Conservation (phyloP, 2,113 vertebrate species). For the Felis chaus region DNA sequence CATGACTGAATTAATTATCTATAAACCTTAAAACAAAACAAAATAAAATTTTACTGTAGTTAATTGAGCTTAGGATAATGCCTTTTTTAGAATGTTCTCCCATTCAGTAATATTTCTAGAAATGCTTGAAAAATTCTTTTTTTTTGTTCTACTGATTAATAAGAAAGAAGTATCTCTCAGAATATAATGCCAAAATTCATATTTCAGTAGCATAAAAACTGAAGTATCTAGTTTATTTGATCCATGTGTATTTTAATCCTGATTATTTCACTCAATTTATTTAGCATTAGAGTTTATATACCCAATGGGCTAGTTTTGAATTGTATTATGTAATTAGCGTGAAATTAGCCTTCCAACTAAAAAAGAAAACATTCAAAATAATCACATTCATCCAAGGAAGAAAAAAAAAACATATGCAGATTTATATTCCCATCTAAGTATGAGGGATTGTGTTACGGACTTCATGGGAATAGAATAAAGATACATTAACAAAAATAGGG, state of each 20-base stretch:
- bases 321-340: slow-evolving; percentile 10
- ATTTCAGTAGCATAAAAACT: slow-evolving; percentile 28
- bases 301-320: not conserved
- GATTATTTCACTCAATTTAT: not conserved
- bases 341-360: slow-evolving; percentile 1
- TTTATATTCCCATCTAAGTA: not conserved
- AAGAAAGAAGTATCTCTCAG: slow-evolving; percentile 20
- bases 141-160: slow-evolving; percentile 33
- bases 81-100: slow-evolving; percentile 27
- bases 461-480: not conserved
- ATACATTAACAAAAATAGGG: not conserved
- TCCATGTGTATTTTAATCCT: not conserved
- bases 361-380: slow-evolving; percentile 38
- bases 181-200: not conserved
- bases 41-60: slow-evolving; percentile 58
- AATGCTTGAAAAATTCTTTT: slow-evolving; percentile 27
- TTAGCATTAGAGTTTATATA: not conserved
- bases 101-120: slow-evolving; percentile 53
- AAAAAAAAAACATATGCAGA: not conserved
- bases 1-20: slow-evolving; percentile 63
- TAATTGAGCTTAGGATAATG: slow-evolving; percentile 66
- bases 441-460: not conserved
- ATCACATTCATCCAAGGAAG: not conserved
- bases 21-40: slow-evolving; percentile 70
- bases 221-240: slow-evolving; percentile 29